Evolutionary conservation across 2,888 invertebrate species (phyloP).

Genomic region (Trachelus stipa): DNA sequence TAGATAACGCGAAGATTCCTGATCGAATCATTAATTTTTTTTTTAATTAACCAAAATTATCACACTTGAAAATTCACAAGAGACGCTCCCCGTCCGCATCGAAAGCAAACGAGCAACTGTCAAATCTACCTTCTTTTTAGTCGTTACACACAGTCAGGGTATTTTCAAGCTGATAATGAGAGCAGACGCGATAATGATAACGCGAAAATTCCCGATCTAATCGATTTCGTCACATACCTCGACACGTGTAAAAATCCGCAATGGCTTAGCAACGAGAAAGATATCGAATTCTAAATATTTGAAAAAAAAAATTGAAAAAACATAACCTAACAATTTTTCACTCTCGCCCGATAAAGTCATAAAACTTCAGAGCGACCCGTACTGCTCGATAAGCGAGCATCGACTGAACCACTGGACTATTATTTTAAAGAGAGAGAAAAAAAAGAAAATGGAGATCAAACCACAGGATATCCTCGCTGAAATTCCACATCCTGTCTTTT

Average conservation of each 20-base stretch:
- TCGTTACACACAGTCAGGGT: slow-evolving; percentile 23
- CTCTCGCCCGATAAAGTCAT: neutral
- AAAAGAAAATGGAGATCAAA: neutral
- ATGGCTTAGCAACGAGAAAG: neutral
- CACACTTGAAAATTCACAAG: neutral
- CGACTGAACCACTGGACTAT: neutral
- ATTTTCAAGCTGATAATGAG: slow-evolving; percentile 38
- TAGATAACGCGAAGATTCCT: neutral
- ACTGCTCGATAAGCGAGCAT: neutral
- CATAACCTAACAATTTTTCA: neutral
- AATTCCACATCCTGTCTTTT: neutral
- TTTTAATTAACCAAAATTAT: neutral
- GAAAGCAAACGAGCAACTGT: neutral
- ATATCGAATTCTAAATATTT: neutral
- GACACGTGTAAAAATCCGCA: neutral
- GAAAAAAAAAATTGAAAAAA: neutral
- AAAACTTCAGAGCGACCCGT: neutral
- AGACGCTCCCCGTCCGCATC: neutral
- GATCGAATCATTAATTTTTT: neutral
- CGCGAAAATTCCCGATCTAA: neutral
- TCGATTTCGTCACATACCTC: neutral
- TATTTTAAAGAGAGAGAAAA: neutral
- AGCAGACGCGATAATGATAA: slow-evolving; percentile 14
- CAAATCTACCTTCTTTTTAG: neutral
- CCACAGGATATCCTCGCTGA: neutral